Base-by-base conservation (phyloP, 2,888 invertebrate genomes). In the Acleris emargana region DNA sequence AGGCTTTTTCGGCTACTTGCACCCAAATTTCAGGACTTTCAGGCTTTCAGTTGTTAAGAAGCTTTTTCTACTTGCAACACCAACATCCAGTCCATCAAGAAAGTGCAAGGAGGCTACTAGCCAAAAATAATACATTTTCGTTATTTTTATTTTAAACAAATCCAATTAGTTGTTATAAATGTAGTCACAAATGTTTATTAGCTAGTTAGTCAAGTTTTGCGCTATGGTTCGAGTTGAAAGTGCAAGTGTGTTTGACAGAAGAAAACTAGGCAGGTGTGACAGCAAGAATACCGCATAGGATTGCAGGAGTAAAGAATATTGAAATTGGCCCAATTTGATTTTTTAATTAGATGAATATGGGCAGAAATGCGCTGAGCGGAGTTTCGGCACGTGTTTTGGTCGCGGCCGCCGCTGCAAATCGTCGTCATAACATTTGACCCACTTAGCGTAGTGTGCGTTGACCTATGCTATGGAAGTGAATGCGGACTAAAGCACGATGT, bases 361-460 rank as follows among this genome's bases (percentile, higher is more conserved):
- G 67, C 77, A 71, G 73, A 68, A 69, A 69, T 72, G 72, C 63
- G 67, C 17, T 72, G 62, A 49, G 68, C 67, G 68, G 75, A 71
- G 67, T 69, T 70, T 73, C 68, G 67, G 62, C 42, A 51, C 69
- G 70, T 61, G 68, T 71, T 73, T 66, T 67, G 64, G 72, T 70
- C 68, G 71, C 67, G 67, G 74, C 75, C 76, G 78, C 71, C 70
- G 70, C 76, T 69, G 73, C 72, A 81, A 82, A 78, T 80, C 79
- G 76, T 82, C 75, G 81, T 83, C 79, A 82, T 83, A 88, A 83
- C 82, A 83, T 89, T 86, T 93, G 92, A 93, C 92, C 92, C 91
- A 93, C 80, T 86, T 92, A 84, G 76, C 82, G 81, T 75, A 78
- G 84, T 90, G 88, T 89, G 87, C 90, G 88, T 88, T 91, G 93